phyloP scores from a whole-genome alignment of 2,113 vertebrate genomes.

The Camelus bactrianus region DNA sequence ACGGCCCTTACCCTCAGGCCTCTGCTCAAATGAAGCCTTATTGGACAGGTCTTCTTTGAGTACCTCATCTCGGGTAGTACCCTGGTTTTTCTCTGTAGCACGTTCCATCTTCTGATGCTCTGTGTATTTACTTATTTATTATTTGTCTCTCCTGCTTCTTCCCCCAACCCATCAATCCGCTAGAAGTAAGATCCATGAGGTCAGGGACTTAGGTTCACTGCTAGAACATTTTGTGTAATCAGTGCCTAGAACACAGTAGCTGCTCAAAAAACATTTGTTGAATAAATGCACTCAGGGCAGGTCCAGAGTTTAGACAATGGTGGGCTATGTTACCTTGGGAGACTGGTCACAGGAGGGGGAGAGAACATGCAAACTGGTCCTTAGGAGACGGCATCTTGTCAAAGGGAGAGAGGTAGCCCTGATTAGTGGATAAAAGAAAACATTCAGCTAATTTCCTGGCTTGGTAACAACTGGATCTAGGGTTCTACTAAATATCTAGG shows the following conservation, averaged over 20 bases:
- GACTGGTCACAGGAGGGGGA: neutral
- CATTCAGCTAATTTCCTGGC: neutral
- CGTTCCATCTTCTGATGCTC: neutral
- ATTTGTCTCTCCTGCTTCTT: accelerated
- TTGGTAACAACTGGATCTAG: neutral
- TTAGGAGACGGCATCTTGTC: neutral
- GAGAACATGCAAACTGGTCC: neutral
- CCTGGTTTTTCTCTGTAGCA: too few relatives aligned
- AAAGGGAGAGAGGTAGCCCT: neutral
- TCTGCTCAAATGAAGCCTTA: neutral
- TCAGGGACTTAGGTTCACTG: neutral
- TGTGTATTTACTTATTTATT: neutral
- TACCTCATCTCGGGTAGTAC: neutral
- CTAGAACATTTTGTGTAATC: neutral
- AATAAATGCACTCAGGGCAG: neutral
- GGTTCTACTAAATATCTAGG: neutral
- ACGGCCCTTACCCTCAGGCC: neutral
- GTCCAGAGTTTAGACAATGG: neutral
- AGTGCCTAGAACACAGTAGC: neutral
- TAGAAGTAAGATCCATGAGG: neutral
- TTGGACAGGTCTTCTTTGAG: neutral
- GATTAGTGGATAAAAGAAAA: neutral
- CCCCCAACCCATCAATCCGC: neutral
- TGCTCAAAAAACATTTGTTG: neutral
- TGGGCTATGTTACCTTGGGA: neutral